phyloP scores from a whole-genome alignment of 2,888 invertebrate genomes.

The Tromatobia lineatoria region DNA sequence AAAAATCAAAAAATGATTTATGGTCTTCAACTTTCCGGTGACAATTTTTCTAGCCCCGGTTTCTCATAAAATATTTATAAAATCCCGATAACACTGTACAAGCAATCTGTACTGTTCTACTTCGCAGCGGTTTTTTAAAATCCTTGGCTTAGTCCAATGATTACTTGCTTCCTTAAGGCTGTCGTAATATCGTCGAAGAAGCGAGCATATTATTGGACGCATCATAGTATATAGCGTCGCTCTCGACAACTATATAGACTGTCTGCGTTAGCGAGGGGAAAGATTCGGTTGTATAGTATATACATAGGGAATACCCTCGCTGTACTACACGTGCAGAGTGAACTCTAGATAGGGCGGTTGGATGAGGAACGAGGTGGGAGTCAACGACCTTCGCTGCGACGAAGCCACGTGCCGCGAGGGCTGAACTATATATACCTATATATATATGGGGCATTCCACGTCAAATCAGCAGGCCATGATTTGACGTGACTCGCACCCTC shows the following conservation, averaged over 20 bases:
- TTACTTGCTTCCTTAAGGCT: background rate
- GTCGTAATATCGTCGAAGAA: background rate
- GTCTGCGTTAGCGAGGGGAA: conserved; percentile 21
- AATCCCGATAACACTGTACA: no score
- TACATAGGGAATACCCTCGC: conserved; percentile 50
- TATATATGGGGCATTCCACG: no score
- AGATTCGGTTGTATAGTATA: conserved; percentile 35
- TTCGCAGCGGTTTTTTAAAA: background rate
- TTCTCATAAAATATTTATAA: no score
- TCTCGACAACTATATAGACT: conserved; percentile 9
- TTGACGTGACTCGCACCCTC: no score
- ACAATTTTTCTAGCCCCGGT: no score
- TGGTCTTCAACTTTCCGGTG: no score
- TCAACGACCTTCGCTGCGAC: conserved; percentile 60
- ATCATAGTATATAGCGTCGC: background rate
- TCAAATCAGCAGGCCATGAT: no score
- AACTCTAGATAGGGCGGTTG: conserved; percentile 61
- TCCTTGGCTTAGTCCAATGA: background rate
- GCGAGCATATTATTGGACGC: background rate
- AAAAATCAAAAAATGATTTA: no score
- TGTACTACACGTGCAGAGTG: conserved; percentile 51
- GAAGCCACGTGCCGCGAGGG: conserved; percentile 63
- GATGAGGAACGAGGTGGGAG: conserved; percentile 59
- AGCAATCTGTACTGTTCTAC: no score
- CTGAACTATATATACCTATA: conserved; percentile 19